Evolutionary conservation across 2,113 vertebrate species (phyloP), one percentile per base, ranked within the genome.

Genomic region (zebrafish (Danio rerio)): DNA sequence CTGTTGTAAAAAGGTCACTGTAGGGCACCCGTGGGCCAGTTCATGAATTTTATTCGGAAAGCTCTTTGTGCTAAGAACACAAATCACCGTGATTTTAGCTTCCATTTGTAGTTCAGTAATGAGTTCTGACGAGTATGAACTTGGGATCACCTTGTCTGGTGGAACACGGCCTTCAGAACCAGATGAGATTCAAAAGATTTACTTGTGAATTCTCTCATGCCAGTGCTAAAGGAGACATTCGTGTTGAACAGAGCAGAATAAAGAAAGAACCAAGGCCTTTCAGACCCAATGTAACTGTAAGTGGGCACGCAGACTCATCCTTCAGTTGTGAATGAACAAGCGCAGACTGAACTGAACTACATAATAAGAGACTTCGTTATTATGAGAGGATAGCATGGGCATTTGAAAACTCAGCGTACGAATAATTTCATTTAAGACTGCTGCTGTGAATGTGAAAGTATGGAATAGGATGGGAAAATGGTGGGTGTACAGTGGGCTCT

Each of bases 11-110:
- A 18, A 58, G 15, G 15, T 65, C 31, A 65, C 9, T 47, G 10
- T 18, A 11, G 42, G 40, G 42, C 16, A 18, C 10, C 42, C 53
- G 12, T 58, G 9, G 10, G 40, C 16, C 40, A 74, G 31, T 43
- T 15, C 71, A 74, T 43, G 31, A 74, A 21, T 82, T 85, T 8
- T 56, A 68, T 50, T 52, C 74, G 0, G 70, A 82, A 72, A 82
- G 43, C 5, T 49, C 52, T 21, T 43, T 16, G 20, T 65, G 43
- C 20, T 20, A 47, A 42, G 47, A 65, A 12, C 65, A 68, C 50
- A 56, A 55, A 52, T 21, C 63, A 58, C 15, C 42, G 40, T 75
- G 11, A 75, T 58, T 59, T n/a, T 10, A 9, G 72, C 1, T n/a
- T 43, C 9, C 9, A 18, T 74, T 43, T 74, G 52, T 43, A 43